These are phyloP conservation scores for Tarsius wallacei DNA, from an alignment of 2,797 vertebrate genomes.

Conservation along the genomic window DNA sequence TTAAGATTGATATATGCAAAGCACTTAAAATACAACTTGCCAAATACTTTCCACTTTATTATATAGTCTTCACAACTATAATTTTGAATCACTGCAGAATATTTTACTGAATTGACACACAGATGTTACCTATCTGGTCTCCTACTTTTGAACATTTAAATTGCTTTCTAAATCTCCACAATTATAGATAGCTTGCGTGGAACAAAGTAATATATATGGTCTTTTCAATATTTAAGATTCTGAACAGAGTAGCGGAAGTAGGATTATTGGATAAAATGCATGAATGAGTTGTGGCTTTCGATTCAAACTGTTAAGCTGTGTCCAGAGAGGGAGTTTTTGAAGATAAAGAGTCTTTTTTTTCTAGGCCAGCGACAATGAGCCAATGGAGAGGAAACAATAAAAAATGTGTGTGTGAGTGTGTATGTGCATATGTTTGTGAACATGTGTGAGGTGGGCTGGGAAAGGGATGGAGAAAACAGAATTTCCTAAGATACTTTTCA, in stretches of 20 bases:
- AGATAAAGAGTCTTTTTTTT: background rate
- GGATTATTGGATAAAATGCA: background rate
- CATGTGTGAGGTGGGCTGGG: background rate
- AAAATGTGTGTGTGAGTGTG: background rate
- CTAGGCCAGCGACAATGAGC: background rate
- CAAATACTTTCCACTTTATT: conserved; percentile 25
- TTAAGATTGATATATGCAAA: background rate
- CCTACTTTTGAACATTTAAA: background rate
- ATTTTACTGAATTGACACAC: background rate
- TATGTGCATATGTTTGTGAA: background rate
- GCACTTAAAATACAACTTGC: background rate
- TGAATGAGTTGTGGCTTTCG: background rate
- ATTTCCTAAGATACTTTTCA: conserved; percentile 10
- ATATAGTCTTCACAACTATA: background rate
- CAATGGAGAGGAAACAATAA: background rate
- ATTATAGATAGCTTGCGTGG: background rate
- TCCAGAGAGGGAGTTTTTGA: background rate
- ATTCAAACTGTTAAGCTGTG: background rate
- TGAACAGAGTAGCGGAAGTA: background rate
- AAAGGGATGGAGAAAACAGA: background rate
- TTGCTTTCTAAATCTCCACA: background rate
- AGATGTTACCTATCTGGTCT: background rate
- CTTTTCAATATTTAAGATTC: background rate
- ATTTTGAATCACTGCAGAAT: background rate
- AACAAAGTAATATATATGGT: background rate